These are phyloP conservation scores for Andrena fulva DNA, from an alignment of 2,888 invertebrate species.

Conservation along the genomic window DNA sequence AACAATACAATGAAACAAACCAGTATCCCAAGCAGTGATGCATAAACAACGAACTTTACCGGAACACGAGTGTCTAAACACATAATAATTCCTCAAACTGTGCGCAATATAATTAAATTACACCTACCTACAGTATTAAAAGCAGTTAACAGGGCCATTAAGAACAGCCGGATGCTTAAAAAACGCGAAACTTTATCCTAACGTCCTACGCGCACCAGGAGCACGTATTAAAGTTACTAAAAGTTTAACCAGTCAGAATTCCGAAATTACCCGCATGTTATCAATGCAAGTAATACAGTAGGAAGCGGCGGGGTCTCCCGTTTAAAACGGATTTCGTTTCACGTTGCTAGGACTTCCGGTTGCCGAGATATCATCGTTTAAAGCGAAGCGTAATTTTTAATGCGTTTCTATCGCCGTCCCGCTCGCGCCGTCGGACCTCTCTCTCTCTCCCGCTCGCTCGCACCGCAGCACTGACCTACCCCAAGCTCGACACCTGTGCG, in stretches of 20 bases:
- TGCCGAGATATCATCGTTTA: slow-evolving; percentile 15
- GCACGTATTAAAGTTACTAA: neutral
- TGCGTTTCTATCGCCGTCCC: neutral
- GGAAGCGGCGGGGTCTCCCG: neutral
- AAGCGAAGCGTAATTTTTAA: slow-evolving; percentile 12
- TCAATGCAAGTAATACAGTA: neutral
- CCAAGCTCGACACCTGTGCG: slow-evolving; percentile 1
- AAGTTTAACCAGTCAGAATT: neutral
- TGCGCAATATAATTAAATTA: neutral
- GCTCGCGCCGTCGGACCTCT: slow-evolving; percentile 13
- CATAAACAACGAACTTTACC: neutral
- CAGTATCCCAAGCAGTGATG: neutral
- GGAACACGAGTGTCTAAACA: neutral
- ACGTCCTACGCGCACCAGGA: neutral
- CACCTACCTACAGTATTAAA: neutral
- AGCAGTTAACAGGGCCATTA: neutral
- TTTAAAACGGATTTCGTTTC: slow-evolving; percentile 1
- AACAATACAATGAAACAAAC: neutral
- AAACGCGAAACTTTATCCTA: neutral
- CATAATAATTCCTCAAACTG: neutral
- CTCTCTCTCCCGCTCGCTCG: slow-evolving; percentile 9
- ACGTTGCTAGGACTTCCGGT: neutral
- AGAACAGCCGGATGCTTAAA: neutral
- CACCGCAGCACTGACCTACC: slow-evolving; percentile 13
- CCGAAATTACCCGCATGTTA: no score